Evolutionary conservation across 2,113 vertebrate genomes (phyloP), one percentile per base, ranked within the genome.

Genomic region (Neogale vison): DNA sequence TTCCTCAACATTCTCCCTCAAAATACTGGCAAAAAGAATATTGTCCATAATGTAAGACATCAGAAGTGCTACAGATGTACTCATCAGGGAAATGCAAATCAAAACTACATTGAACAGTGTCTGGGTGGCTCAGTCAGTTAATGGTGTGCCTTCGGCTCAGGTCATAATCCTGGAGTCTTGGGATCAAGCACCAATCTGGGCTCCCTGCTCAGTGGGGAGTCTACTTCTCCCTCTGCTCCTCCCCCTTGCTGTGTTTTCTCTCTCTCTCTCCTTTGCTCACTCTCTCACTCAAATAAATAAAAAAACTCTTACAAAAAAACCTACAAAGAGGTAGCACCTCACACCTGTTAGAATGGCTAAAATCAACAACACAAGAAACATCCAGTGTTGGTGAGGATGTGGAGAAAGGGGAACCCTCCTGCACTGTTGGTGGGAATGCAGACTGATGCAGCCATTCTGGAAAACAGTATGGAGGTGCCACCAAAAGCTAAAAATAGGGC

Each of bases 31-130:
- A n/a, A 29, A 61, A 29, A 79, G 76, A 80, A 84, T 20, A 89
- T 3, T 93, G 23, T 52, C 59, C 61, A 95, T 76, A 85, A 87
- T 59, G n/a, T 24, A 42, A 97, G 86, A 82, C 21, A 94, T 59
- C 61, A 57, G 50, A 85, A 87, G 17, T 83, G 26, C 29, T 77
- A 83, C 4, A 76, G 7, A 57, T 80, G 45, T 71, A 52, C 45
- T 77, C 42, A 29, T 29, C 74, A 77, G 42, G 74, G 74, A 47
- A 77, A 77, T 77, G 42, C 42, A 77, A 74, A 47, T 47, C 42
- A 76, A 31, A 76, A 76, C 74, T 47, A 76, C 14, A 76, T 18
- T 45, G 26, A 76, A 26, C 7, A 31, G 63, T 1, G 1, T 15
- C 31, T 67, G 63, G 31, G 63, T 67, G 31, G 63, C 63, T 67